Percentiles rank a stretch among this genome's conserved stretches.
These are phyloP conservation scores for Anser brachyrhynchus DNA, from an alignment of 2,113 vertebrate species.

Conservation along the genomic window DNA sequence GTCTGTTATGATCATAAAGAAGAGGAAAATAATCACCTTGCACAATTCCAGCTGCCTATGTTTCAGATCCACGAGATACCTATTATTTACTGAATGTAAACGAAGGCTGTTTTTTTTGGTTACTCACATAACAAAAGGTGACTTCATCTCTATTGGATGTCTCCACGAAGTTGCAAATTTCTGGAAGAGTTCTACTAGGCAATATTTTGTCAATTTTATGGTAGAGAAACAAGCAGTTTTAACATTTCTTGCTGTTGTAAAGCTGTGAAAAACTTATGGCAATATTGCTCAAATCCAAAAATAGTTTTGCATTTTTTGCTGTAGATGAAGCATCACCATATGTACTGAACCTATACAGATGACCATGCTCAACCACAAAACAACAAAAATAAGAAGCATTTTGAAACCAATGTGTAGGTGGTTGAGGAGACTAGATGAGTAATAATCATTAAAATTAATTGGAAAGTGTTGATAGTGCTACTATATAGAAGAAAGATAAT, in stretches of 20 bases:
- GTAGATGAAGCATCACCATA: neutral
- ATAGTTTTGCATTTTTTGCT: neutral
- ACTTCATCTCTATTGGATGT: neutral
- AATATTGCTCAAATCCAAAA: neutral
- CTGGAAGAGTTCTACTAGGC: neutral
- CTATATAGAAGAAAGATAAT: neutral
- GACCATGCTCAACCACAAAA: neutral
- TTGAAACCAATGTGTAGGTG: neutral
- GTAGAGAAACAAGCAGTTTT: neutral
- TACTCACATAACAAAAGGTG: neutral
- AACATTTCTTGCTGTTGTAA: neutral
- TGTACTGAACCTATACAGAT: neutral
- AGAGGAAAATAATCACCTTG: neutral
- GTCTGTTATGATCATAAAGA: neutral
- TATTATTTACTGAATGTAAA: neutral
- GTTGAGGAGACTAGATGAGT: neutral
- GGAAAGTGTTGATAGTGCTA: neutral
- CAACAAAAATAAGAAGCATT: neutral
- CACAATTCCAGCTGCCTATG: fast-evolving
- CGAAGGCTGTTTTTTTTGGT: fast-evolving
- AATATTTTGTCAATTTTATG: neutral
- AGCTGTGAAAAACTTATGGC: neutral
- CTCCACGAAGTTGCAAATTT: neutral
- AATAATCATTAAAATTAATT: neutral
- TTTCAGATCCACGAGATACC: neutral